A percentile compares a stretch with the other conserved stretches of the same genome.
phyloP scores from a whole-genome alignment of 2,113 vertebrate genomes.

The Gasterosteus nipponicus region DNA sequence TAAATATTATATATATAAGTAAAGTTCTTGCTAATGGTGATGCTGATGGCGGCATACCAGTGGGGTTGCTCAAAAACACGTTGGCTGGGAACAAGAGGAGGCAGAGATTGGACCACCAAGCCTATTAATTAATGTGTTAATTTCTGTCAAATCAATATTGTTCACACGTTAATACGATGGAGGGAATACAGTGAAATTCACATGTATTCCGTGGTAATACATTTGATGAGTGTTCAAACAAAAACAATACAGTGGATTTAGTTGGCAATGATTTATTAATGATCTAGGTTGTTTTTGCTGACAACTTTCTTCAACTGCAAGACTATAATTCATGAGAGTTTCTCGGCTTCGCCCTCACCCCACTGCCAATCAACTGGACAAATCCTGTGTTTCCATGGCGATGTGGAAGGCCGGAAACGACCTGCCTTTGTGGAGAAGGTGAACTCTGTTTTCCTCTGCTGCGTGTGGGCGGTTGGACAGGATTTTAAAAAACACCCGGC shows the following conservation, averaged over 20 bases:
- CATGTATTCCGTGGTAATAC: background rate
- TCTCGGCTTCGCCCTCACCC: slow-evolving; percentile 23
- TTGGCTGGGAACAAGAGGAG: background rate
- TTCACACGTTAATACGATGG: background rate
- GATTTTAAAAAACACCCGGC: slow-evolving; percentile 46
- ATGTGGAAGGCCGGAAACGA: slow-evolving; percentile 58
- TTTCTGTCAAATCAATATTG: background rate
- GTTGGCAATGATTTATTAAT: background rate
- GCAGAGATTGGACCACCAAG: background rate
- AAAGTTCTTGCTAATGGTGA: background rate
- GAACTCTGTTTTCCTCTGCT: slow-evolving; percentile 55
- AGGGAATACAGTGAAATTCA: background rate
- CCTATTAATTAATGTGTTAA: background rate
- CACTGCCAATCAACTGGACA: slow-evolving; percentile 48
- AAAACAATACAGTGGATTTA: background rate
- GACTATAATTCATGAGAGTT: slow-evolving; percentile 10
- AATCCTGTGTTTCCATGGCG: slow-evolving; percentile 72
- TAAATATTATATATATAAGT: background rate
- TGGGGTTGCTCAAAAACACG: background rate
- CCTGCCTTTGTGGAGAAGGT: slow-evolving; percentile 39
- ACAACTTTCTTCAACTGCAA: background rate
- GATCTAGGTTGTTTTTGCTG: background rate
- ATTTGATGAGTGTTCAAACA: background rate
- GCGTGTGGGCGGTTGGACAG: slow-evolving; percentile 56
- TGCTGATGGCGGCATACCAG: background rate